Conservation (phyloP, 1,140 invertebrate genomes). For the Pogonognathellus flavescens region DNA sequence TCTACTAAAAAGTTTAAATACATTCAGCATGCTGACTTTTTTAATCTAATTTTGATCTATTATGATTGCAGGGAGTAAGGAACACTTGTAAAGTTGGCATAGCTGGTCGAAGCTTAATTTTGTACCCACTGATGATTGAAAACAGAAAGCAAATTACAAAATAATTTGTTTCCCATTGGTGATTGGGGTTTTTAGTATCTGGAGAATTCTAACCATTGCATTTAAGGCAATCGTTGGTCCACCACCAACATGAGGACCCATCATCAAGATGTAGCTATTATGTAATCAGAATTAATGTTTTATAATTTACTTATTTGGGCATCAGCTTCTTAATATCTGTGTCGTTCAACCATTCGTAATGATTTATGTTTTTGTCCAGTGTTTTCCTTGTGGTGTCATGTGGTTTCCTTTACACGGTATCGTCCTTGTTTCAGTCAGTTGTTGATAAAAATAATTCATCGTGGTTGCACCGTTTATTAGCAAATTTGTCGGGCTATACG, state of each 20-base stretch:
- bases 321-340: background rate
- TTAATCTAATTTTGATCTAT: too few species aligned
- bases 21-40: too few species aligned
- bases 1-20: too few species aligned
- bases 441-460: slow-evolving; percentile 66
- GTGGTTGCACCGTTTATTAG: slow-evolving; percentile 79
- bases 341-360: background rate
- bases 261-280: slow-evolving; percentile 59
- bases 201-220: too few species aligned
- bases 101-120: too few species aligned
- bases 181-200: too few species aligned
- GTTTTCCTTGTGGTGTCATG: slow-evolving; percentile 26
- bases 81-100: too few species aligned
- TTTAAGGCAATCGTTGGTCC: background rate
- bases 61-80: too few species aligned
- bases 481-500: slow-evolving; percentile 90
- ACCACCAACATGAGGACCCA: slow-evolving; percentile 52
- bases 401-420: background rate
- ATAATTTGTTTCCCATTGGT: too few species aligned
- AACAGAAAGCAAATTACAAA: too few species aligned
- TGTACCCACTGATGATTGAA: too few species aligned
- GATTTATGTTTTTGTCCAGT: background rate
- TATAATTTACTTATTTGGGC: background rate
- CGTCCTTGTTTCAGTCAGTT: slow-evolving; percentile 64
- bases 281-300: slow-evolving; percentile 30